Percentiles rank a stretch among this genome's conserved stretches.
Evolutionary conservation across 2,888 invertebrate genomes (phyloP).

Genomic region (Diplolepis rosae): DNA sequence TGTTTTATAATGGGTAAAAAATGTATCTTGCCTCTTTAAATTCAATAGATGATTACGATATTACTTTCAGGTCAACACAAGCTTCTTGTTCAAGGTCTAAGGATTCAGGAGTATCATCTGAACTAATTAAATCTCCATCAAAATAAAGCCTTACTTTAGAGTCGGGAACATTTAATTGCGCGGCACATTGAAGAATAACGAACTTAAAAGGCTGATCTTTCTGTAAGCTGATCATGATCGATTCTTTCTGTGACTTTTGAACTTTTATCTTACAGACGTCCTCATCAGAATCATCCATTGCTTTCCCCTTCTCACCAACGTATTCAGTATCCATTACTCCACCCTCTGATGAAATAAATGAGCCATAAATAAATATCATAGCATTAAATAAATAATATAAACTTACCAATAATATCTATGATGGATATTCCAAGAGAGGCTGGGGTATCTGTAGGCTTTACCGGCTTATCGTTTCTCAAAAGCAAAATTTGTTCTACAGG

Average conservation of each 20-base stretch:
- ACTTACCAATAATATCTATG: constrained; percentile 64
- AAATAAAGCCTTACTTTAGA: constrained; percentile 62
- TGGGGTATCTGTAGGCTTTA: constrained; percentile 62
- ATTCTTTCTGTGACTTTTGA: constrained; percentile 58
- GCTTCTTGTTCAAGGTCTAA: constrained; percentile 67
- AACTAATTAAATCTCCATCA: constrained; percentile 62
- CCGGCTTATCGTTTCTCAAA: constrained; percentile 53
- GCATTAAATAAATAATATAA: neutral
- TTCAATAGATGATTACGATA: neutral
- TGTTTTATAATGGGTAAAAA: too few relatives aligned
- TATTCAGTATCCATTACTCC: constrained; percentile 55
- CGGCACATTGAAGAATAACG: constrained; percentile 54
- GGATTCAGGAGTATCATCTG: constrained; percentile 61
- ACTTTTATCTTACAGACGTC: constrained; percentile 61
- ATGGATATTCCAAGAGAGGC: constrained; percentile 59
- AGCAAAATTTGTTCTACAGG: constrained; percentile 59
- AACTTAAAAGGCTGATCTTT: constrained; percentile 53
- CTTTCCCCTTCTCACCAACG: constrained; percentile 28
- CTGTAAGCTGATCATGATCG: constrained; percentile 51
- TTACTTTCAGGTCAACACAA: constrained; percentile 60
- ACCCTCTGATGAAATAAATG: constrained; percentile 57
- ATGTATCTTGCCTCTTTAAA: too few relatives aligned
- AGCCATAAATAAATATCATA: too few relatives aligned
- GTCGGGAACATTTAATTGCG: constrained; percentile 53
- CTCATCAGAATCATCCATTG: constrained; percentile 35